Base-by-base conservation (phyloP, 2,113 vertebrate species). In the Equus quagga region DNA sequence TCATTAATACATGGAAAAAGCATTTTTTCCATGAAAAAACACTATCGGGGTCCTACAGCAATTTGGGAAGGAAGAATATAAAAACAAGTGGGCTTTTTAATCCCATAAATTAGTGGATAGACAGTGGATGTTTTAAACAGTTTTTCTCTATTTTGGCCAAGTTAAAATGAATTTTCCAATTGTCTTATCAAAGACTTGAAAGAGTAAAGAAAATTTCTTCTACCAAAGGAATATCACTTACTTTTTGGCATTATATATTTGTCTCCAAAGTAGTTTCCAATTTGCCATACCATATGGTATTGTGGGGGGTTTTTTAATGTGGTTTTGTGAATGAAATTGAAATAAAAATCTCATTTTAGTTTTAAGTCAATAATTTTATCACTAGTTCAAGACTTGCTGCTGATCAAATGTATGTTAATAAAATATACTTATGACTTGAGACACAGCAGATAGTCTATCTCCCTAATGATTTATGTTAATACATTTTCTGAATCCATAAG, bases 311-410 rank as follows among this genome's bases (percentile, higher is more conserved):
- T 19, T 67, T 41, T 58, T 75, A 64, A 24, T 89, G n/a, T 84
- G 36, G 67, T 65, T 81, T 80, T 64, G 3, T 82, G 3, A 41
- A 75, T 96, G 28, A 96, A 90, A 96, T 86, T 73, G 14, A 97
- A 94, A 78, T 72, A 0, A 80, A 85, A 62, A 94, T 65, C 1
- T 84, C 26, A 83, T 60, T 92, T 96, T n/a, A 80, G 69, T 91
- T 85, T 91, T 94, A 97, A 72, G 36, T 83, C 13, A 80, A 41
- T 60, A 41, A 51, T 98, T 94, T 91, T 92, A 54, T 36, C 8
- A 81, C 83, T 69, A 85, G 72, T 93, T 82, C 23, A 85, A 91
- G 26, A 56, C 14, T 91, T 91, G 13, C 4, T 85, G 0, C 33
- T 62, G 8, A 0, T 89, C 33, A 78, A 73, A 73, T 89, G 92